A percentile compares a stretch with the other conserved stretches of the same genome.
phyloP scores from a whole-genome alignment of 1,140 invertebrate genomes.

The Ostrea edulis region DNA sequence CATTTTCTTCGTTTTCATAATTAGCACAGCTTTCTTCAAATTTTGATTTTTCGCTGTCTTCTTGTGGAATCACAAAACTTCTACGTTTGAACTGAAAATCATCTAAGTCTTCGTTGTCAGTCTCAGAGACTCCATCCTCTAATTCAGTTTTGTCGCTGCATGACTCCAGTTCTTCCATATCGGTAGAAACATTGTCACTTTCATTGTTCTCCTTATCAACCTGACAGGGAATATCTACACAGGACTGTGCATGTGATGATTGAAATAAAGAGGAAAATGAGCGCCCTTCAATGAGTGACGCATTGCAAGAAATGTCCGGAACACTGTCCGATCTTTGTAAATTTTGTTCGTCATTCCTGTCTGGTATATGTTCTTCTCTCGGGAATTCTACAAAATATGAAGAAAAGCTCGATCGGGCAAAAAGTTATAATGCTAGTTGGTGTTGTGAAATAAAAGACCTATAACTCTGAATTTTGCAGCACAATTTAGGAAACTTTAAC shows the following conservation, averaged over 20 bases:
- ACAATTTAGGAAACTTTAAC: too few species aligned
- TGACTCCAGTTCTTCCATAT: neutral
- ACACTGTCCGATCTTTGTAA: neutral
- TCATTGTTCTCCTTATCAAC: neutral
- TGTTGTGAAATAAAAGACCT: too few species aligned
- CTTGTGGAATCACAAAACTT: neutral
- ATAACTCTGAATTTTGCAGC: too few species aligned
- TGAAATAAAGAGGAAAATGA: neutral
- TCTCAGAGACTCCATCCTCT: neutral
- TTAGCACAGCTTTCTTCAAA: constrained; percentile 33
- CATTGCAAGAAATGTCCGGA: neutral
- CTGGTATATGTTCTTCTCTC: too few species aligned
- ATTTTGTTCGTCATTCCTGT: neutral
- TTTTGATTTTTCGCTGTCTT: neutral
- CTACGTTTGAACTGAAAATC: neutral
- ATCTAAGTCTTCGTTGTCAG: neutral
- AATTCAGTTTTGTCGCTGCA: neutral
- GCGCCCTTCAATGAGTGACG: neutral
- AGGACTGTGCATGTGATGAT: neutral
- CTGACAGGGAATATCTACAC: neutral
- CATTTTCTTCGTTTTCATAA: constrained; percentile 3
- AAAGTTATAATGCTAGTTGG: too few species aligned
- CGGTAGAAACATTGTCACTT: neutral
- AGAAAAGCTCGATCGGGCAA: too few species aligned
- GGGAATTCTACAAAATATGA: too few species aligned